Evolutionary conservation across 2,797 vertebrate genomes (phyloP), one percentile per base, ranked within the genome.

Genomic region (Coilia nasus): DNA sequence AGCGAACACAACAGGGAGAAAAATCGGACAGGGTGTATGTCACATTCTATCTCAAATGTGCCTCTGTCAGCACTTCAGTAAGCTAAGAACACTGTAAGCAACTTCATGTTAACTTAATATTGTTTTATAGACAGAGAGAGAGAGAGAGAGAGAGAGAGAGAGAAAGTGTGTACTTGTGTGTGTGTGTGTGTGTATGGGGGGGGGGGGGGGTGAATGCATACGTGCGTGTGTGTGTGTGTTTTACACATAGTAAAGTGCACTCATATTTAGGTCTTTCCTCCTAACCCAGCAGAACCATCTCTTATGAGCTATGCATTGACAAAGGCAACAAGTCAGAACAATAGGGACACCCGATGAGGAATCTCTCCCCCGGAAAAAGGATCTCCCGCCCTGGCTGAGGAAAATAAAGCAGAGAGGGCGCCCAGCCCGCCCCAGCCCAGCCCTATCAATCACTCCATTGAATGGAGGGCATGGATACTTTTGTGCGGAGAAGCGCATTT

Each of bases 301-400:
- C 23, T 11, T 23, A 14, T 31, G 64, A 25, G 23, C 15, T 67
- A 31, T 67, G 64, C 64, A 15, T 31, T 14, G 12, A 35, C 14
- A 35, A 14, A 71, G 64, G 64, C 28, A 71, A 78, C 71, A 44
- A 21, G 71, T 41, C 71, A 44, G 71, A 78, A 41, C 71, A 78
- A 44, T 78, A 21, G 7, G 71, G 71, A 78, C 71, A 35, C 28
- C 35, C 71, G 41, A 78, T 41, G 71, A 78, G 71, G 71, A 78
- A 78, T 44, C 71, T 71, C 11, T 78, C 28, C 67, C 14, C 17
- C 31, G 44, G 35, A 31, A 19, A 28, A 44, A 21, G 71, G 71
- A 78, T 41, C 31, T 28, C 31, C 17, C 6, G 71, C 71, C 31
- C 35, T 44, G 31, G 71, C 71, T 25, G 9, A 64, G 17, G 60